Evolutionary conservation across 2,113 vertebrate genomes (phyloP).

Genomic region (Formicarius rufipectus): DNA sequence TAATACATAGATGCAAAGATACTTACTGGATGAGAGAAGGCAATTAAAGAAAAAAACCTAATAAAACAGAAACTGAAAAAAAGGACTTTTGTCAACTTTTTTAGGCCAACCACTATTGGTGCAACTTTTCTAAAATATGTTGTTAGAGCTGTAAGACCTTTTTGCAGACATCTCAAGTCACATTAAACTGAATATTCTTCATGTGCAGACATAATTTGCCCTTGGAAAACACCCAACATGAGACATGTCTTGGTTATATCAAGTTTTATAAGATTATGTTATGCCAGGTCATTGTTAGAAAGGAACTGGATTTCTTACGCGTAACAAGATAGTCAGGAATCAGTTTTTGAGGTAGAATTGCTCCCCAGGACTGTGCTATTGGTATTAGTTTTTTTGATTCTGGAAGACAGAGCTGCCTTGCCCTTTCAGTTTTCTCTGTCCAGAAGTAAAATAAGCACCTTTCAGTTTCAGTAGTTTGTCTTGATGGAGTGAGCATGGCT

Average conservation of each 20-base stretch:
- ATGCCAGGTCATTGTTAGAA: background rate
- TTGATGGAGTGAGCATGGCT: background rate
- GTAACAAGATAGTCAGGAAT: background rate
- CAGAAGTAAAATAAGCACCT: background rate
- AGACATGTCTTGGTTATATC: background rate
- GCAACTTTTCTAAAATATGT: background rate
- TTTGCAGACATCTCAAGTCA: background rate
- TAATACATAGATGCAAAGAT: background rate
- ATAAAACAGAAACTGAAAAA: rapidly evolving
- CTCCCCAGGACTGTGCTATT: background rate
- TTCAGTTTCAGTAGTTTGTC: background rate
- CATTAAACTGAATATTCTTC: background rate
- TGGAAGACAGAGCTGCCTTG: background rate
- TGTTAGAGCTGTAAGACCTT: background rate
- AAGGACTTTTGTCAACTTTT: rapidly evolving
- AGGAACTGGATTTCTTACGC: background rate
- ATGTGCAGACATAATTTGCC: rapidly evolving
- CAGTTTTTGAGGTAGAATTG: background rate
- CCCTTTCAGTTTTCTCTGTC: background rate
- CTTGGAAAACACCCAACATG: background rate
- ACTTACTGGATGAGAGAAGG: background rate
- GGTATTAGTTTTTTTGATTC: background rate
- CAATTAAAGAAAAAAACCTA: background rate
- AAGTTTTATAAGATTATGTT: background rate
- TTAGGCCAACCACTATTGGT: rapidly evolving